Base-by-base conservation (phyloP, 2,888 invertebrate genomes). In the Trimorus sp. region DNA sequence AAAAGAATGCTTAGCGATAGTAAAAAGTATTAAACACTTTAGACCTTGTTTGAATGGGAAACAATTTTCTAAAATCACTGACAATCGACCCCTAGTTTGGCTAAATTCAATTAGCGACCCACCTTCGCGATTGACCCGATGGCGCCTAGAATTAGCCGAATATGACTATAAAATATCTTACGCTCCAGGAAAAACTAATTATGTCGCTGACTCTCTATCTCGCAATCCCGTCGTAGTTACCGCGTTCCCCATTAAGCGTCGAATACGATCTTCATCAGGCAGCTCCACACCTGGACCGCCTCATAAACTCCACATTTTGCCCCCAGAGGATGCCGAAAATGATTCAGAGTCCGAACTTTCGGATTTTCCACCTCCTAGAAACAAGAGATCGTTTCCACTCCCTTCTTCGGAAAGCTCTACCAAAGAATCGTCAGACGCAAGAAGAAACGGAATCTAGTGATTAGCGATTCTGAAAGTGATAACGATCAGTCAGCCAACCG, bases 201-300 rank as follows among this genome's bases (percentile, higher is more conserved):
- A 83, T 7, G 88, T 88, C 71, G 89, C 88, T 4, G 90, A 90
- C 51, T 86, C 85, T 7, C 60, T 88, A 11, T 86, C 84, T 7
- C 60, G 82, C 5, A 83, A 83, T 9, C 83, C 80, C 2, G 7
- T 8, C 6, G 53, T 16, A 53, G 6, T 49, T 8, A 49, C 8
- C 6, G 49, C 49, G 5, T 53, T 53, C 7, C 53, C 53, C 7
- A n/a, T 53, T 7, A 53, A 53, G 16, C 53, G 53, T 15, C 15
- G 16, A 53, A 5, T 7, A 16, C 26, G 11, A 4, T 53, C 16
- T n/a, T 16, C 16, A 4, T 51, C 51, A 2, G 45, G 45, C 6
- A 45, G 45, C 45, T 4, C 4, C 6, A 45, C 45, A 4, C 11
- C 45, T 6, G 45, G 45, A 11, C 51, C 51, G 15, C n/a, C 51